Evolutionary conservation across 1,140 invertebrate species (phyloP).

Genomic region (Condylostylus longicornis): DNA sequence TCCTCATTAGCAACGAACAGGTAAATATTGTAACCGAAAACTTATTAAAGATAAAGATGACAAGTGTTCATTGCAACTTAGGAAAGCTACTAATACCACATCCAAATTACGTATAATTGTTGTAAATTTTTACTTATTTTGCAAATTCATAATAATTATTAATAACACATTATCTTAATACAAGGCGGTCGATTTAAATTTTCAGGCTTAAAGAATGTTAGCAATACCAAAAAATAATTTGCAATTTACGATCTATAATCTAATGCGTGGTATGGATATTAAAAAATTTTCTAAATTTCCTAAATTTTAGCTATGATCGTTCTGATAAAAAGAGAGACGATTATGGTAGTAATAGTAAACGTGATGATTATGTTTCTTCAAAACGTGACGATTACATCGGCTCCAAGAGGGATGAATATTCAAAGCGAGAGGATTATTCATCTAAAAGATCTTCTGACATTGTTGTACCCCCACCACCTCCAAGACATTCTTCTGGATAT

Average conservation of each 20-base stretch:
- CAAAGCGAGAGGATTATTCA: constrained; percentile 11
- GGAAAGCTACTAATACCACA: neutral
- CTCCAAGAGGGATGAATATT: constrained; percentile 23
- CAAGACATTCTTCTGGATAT: neutral
- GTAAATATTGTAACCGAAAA: neutral
- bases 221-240: constrained; percentile 1
- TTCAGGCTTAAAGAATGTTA: constrained; percentile 26
- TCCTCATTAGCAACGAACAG: constrained; percentile 15
- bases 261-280: neutral
- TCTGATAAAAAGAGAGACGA: constrained; percentile 30
- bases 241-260: neutral
- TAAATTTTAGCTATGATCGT: constrained; percentile 7
- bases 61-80: neutral
- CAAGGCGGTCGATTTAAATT: no score
- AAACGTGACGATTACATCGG: constrained; percentile 9
- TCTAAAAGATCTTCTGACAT: neutral
- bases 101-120: neutral
- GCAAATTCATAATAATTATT: neutral
- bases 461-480: neutral
- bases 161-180: neutral
- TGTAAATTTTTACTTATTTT: neutral
- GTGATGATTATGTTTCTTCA: constrained; percentile 20
- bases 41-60: neutral
- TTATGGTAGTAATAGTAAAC: constrained; percentile 16
- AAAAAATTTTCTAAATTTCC: neutral